Base-by-base conservation (phyloP, 53 echinoderm and acorn worm species). In the Mesocentrotus franciscanus region DNA sequence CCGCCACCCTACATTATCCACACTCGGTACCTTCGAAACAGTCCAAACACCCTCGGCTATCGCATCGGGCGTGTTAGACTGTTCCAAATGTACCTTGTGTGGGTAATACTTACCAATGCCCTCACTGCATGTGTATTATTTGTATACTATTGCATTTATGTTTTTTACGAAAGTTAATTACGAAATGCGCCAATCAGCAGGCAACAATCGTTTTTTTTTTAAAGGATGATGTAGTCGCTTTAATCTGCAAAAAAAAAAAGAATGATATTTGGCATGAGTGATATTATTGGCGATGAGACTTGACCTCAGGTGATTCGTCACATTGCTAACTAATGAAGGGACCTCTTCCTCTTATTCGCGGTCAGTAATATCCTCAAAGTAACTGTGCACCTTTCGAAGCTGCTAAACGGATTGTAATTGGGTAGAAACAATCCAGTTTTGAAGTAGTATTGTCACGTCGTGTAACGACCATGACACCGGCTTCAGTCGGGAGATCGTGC, bases 381-480 rank as follows among this genome's bases (percentile, higher is more conserved):
- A n/a, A 87, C 87, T 29, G n/a, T 57, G 87, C 87, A 56, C 87
- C 58, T 35, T n/a, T 26, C 10, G 87, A 12, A 87, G 87, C 87
- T 27, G 87, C 87, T 87, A 87, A 87, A 58, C 87, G 87, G 87
- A 87, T 87, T 87, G 59, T 87, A 87, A 87, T 55, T 87, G 87
- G 87, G 91, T 66, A 62, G 91, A 91, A 91, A 61, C 66, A 66
- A 91, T 64, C 62, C 36, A 20, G 91, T 35, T 91, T 66, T 91
- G 66, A 91, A 91, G 91, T 91, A 66, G 91, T 66, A 27, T 92
- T 42, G 76, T 56, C 92, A 72, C 92, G 92, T 72, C n/a, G 74
- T 92, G 92, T 71, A 92, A 92, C 74, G 92, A 75, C 92, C 92
- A 70, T 92, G 92, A 74, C 92, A 92, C 57, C n/a, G 74, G 75